Percentiles rank a stretch among this genome's conserved stretches.
These are phyloP conservation scores for Anticlea derivata DNA, from an alignment of 2,888 invertebrate species.

Conservation along the genomic window DNA sequence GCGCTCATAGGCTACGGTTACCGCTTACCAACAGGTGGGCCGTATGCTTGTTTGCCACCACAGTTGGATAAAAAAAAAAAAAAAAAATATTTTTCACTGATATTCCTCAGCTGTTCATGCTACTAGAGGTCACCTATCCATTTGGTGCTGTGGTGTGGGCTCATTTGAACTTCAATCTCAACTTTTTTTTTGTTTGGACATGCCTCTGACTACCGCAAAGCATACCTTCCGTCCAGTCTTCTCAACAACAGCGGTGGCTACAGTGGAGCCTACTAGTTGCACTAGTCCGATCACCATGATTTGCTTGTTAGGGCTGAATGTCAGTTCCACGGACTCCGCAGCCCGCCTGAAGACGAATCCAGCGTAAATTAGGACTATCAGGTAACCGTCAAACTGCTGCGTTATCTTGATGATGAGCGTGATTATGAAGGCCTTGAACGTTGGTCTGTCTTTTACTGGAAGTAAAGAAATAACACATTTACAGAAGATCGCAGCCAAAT, in stretches of 20 bases:
- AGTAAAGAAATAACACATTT: conserved; percentile 29
- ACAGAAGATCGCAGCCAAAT: too few species aligned
- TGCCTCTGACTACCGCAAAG: too few species aligned
- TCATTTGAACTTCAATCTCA: too few species aligned
- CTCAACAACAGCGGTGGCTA: conserved; percentile 73
- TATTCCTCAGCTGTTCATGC: too few species aligned
- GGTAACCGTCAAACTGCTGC: conserved; percentile 76
- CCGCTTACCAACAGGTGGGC: too few species aligned
- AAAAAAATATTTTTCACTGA: too few species aligned
- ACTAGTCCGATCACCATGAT: conserved; percentile 72
- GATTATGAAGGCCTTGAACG: conserved; percentile 73
- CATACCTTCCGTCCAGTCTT: conserved; percentile 73
- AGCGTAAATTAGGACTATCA: conserved; percentile 74
- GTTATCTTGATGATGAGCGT: conserved; percentile 73
- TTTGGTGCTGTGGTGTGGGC: too few species aligned
- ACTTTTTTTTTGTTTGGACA: too few species aligned
- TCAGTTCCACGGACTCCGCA: conserved; percentile 58
- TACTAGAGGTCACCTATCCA: too few species aligned
- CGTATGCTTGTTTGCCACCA: too few species aligned
- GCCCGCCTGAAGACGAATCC: conserved; percentile 71
- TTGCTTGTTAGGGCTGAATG: conserved; percentile 73
- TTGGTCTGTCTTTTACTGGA: conserved; percentile 68
- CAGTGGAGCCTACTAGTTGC: conserved; percentile 65
- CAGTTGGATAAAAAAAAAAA: too few species aligned
- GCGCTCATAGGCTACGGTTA: too few species aligned